phyloP scores from a whole-genome alignment of 2,113 vertebrate species.

The Barbus barbus region DNA sequence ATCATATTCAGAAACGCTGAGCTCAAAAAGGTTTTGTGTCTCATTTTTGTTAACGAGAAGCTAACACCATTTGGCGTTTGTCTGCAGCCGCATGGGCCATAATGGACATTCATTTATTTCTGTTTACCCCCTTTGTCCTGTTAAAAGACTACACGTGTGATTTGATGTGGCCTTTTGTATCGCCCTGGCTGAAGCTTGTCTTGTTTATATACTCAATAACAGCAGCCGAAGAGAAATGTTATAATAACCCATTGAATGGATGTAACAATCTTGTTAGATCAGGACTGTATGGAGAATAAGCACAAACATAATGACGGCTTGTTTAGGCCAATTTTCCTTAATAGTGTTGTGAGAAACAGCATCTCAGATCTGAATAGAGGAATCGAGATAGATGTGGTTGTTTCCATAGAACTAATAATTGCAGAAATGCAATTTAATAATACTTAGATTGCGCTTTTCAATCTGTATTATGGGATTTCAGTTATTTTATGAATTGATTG shows the following conservation, averaged over 20 bases:
- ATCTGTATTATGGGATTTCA: conserved; percentile 33
- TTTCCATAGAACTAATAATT: conserved; percentile 41
- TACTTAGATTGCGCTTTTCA: conserved; percentile 39
- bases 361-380: conserved; percentile 19
- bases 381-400: conserved; percentile 29
- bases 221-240: conserved; percentile 41
- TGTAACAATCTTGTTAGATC: conserved; percentile 56
- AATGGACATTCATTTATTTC: conserved; percentile 37
- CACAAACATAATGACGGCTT: conserved; percentile 51
- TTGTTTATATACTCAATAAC: conserved; percentile 48
- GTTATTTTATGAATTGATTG: conserved; percentile 19
- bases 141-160: conserved; percentile 31
- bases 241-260: conserved; percentile 57
- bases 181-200: conserved; percentile 25
- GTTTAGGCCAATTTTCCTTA: conserved; percentile 58
- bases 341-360: conserved; percentile 54
- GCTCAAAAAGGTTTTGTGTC: conserved; percentile 14
- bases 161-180: conserved; percentile 32
- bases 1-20: neutral
- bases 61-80: neutral
- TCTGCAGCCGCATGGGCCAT: neutral
- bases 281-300: conserved; percentile 40
- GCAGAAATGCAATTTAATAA: conserved; percentile 47
- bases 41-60: conserved; percentile 23
- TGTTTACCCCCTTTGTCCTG: conserved; percentile 19